These are phyloP conservation scores for Notodonta ziczac DNA, from an alignment of 2,888 invertebrate genomes.

Conservation along the genomic window DNA sequence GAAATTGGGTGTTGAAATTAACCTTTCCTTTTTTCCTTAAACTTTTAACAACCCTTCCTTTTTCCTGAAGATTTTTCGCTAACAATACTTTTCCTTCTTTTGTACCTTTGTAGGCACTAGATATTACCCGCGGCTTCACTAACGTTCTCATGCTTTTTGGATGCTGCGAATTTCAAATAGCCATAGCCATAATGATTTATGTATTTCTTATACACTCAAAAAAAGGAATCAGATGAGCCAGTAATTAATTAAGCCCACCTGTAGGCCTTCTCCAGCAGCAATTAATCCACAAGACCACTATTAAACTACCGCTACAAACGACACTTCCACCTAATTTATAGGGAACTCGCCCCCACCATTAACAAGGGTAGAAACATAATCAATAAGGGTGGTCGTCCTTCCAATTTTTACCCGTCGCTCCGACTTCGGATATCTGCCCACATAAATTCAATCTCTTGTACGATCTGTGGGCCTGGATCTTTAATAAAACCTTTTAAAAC, in stretches of 20 bases:
- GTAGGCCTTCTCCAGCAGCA: background rate
- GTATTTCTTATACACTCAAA: too few relatives aligned
- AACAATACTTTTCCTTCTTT: too few relatives aligned
- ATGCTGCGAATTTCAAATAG: too few relatives aligned
- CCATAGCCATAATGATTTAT: too few relatives aligned
- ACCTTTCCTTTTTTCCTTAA: too few relatives aligned
- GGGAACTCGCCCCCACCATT: slow-evolving; percentile 15
- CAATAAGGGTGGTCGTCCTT: slow-evolving; percentile 15
- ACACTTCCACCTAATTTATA: slow-evolving; percentile 8
- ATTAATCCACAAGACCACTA: slow-evolving; percentile 2
- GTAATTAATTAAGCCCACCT: background rate
- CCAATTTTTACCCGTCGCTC: slow-evolving; percentile 14
- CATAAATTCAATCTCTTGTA: slow-evolving; percentile 13
- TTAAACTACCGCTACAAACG: slow-evolving; percentile 4
- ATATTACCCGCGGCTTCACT: too few relatives aligned
- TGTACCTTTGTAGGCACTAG: too few relatives aligned
- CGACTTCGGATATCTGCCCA: slow-evolving; percentile 1
- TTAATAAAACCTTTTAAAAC: background rate
- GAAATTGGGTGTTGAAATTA: too few relatives aligned
- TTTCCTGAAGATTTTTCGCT: too few relatives aligned
- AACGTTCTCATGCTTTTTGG: too few relatives aligned
- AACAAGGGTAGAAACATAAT: slow-evolving; percentile 20
- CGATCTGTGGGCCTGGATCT: background rate
- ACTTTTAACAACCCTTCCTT: too few relatives aligned
- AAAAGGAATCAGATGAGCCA: too few relatives aligned